Conservation (phyloP, 1,140 invertebrate species). For the Forficula auricularia region DNA sequence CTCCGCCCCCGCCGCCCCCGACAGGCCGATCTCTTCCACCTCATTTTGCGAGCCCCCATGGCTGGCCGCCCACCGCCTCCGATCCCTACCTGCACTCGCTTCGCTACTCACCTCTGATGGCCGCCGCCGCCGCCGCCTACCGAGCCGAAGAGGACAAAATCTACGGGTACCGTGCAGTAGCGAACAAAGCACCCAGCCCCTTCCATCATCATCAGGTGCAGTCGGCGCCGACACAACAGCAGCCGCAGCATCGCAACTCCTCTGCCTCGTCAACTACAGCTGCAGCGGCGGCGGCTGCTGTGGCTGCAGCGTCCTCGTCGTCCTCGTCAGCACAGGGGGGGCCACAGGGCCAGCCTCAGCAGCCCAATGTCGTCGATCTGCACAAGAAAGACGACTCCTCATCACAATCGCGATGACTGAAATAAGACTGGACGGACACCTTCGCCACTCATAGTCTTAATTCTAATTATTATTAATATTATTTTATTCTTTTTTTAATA, state of each 20-base stretch:
- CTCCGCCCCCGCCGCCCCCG: slow-evolving; percentile 19
- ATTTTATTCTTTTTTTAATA: too few species aligned
- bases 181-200: slow-evolving; percentile 45
- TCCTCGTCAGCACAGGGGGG: slow-evolving; percentile 2
- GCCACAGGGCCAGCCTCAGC: slow-evolving; percentile 17
- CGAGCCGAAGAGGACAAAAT: slow-evolving; percentile 38
- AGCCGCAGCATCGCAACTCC: background rate
- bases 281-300: slow-evolving; percentile 39
- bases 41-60: slow-evolving; percentile 9
- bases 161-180: slow-evolving; percentile 45
- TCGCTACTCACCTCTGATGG: slow-evolving; percentile 36
- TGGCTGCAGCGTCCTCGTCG: slow-evolving; percentile 23
- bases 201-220: slow-evolving; percentile 47
- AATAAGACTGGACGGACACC: too few species aligned
- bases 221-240: slow-evolving; percentile 36
- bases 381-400: slow-evolving; percentile 32
- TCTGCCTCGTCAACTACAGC: slow-evolving; percentile 21
- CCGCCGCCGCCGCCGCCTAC: slow-evolving; percentile 22
- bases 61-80: slow-evolving; percentile 26
- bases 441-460: too few species aligned
- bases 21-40: slow-evolving; percentile 29
- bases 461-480: too few species aligned
- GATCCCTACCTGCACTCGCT: slow-evolving; percentile 37
- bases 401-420: slow-evolving; percentile 29
- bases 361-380: slow-evolving; percentile 24